Percentiles rank a stretch among this genome's conserved stretches.
These are phyloP conservation scores for Drosophila rubida DNA, from an alignment of 2,888 invertebrate genomes.

Conservation along the genomic window DNA sequence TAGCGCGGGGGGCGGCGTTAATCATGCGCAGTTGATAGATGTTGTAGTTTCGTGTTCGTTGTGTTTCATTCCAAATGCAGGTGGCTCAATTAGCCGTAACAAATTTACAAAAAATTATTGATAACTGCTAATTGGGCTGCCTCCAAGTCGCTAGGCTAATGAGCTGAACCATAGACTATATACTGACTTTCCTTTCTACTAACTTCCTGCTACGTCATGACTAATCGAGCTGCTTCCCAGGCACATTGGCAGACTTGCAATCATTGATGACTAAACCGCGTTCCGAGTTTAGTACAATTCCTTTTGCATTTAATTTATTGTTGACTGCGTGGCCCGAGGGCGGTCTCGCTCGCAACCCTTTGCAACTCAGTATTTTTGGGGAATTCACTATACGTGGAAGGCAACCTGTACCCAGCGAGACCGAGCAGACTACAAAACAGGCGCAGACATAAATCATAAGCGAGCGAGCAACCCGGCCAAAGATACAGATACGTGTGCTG, in stretches of 20 bases:
- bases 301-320: conserved; percentile 76
- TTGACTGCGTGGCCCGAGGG: conserved; percentile 54
- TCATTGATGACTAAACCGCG: conserved; percentile 74
- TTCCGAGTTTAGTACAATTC: conserved; percentile 78
- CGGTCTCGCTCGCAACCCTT: conserved; percentile 59
- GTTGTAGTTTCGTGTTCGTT: conserved; percentile 24
- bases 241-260: conserved; percentile 54
- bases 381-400: conserved; percentile 64
- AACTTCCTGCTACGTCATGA: no score
- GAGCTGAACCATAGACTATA: no score
- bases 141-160: not conserved
- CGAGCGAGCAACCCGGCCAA: conserved; percentile 50
- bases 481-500: conserved; percentile 59
- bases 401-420: conserved; percentile 61
- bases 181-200: no score
- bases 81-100: conserved; percentile 63
- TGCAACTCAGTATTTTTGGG: conserved; percentile 47
- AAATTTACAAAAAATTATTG: conserved; percentile 36
- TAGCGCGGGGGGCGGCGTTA: conserved; percentile 45
- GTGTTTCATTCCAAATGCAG: conserved; percentile 58
- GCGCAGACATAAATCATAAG: conserved; percentile 74
- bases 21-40: conserved; percentile 73
- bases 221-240: conserved; percentile 52
- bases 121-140: conserved; percentile 10
- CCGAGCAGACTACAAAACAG: conserved; percentile 63